Evolutionary conservation across 1,140 invertebrate species (phyloP), one percentile per base, ranked within the genome.

Genomic region (Pachyrhynchus sulphureomaculatus): DNA sequence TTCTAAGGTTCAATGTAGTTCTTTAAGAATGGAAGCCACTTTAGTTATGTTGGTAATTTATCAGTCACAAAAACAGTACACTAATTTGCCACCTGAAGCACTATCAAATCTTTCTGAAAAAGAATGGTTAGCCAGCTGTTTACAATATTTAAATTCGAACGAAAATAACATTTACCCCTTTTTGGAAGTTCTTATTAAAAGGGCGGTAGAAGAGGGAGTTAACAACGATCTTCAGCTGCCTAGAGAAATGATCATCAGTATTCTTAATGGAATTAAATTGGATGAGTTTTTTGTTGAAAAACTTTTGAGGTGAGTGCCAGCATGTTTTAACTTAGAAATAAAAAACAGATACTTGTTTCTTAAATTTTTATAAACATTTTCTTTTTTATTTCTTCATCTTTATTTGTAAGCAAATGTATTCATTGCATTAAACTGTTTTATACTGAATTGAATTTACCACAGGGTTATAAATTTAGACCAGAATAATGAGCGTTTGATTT

Each of bases 1-100:
- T 0, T 74, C 84, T n/a, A 82, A 80, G 33, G 77, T 80, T 4
- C 75, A 78, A 54, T 76, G 81, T 62, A 74, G 78, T 52, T 69
- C 73, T 52, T 67, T 88, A 24, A 76, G 79, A 29, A 77, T 80
- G 57, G 85, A 87, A 69, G 74, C 80, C 0, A 67, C 84, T 13
- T 69, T 87, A 9, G 68, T 89, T 6, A 74, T 89, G 9, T 72
- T 84, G 4, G 76, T 83, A 60, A 75, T 88, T 9, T 89, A 83
- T 65, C 81, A 84, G 48, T 80, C 81, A 24, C 84, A 87, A 62
- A 75, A 73, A 33, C 66, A 78, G 33, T 79, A 75, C 1, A 75
- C 70, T 21, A 48, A 29, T 0, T 75, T 88, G 41, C 77, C 84
- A 0, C 71, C 79, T 39, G 78, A 75, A 44, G 72, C 84, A 18